Percentiles rank a stretch among this genome's conserved stretches.
Conservation (phyloP, 1,140 invertebrate species). For the Brachionus manjavacas region DNA sequence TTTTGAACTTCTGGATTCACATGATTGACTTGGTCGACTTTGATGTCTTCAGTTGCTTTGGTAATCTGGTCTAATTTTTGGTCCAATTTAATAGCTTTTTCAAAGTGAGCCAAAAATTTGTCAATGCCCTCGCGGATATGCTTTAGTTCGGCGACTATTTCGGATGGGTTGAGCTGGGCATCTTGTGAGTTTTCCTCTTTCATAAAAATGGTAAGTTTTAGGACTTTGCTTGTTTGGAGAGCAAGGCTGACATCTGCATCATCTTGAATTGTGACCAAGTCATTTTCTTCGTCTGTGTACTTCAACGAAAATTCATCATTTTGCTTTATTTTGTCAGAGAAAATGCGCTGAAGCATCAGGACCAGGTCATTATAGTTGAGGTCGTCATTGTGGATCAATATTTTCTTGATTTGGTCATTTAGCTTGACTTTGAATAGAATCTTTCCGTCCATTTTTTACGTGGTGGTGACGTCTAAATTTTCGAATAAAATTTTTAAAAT, state of each 20-base stretch:
- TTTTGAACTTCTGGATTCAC: conserved; percentile 4
- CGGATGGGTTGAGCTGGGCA: not conserved
- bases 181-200: not conserved
- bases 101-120: not conserved
- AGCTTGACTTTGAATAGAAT: conserved; percentile 24
- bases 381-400: conserved; percentile 33
- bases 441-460: not conserved
- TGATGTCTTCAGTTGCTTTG: not conserved
- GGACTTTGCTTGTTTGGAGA: not conserved
- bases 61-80: not conserved
- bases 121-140: not conserved
- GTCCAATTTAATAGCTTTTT: not conserved
- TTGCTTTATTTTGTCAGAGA: conserved; percentile 28
- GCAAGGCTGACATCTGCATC: conserved; percentile 12
- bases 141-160: conserved; percentile 9
- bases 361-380: conserved; percentile 12
- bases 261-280: conserved; percentile 26
- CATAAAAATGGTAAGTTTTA: conserved; percentile 11
- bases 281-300: conserved; percentile 34
- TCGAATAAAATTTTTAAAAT: not conserved
- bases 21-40: not conserved
- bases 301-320: conserved; percentile 3
- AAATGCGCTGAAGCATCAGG: conserved; percentile 18
- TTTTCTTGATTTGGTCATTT: conserved; percentile 3
- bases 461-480: not conserved